Conservation (phyloP, 2,113 vertebrate genomes). For the Lagopus leucura region DNA sequence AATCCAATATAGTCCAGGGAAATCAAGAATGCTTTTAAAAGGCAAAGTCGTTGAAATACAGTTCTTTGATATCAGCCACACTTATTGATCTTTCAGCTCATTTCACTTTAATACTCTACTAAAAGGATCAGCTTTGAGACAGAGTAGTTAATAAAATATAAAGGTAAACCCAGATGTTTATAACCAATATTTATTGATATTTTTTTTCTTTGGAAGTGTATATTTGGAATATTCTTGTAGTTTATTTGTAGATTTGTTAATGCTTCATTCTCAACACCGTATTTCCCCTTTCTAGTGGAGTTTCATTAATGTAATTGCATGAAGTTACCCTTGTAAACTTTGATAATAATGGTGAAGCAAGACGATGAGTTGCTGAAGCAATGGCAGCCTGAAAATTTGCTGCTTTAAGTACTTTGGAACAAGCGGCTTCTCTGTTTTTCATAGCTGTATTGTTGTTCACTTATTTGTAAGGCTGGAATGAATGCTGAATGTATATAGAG, state of each 20-base stretch:
- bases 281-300: not conserved
- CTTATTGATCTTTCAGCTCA: not conserved
- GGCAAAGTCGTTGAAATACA: not conserved
- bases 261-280: not conserved
- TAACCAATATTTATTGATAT: not conserved
- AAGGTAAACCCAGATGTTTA: not conserved
- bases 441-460: not conserved
- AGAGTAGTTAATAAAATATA: not conserved
- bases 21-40: not conserved
- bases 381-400: not conserved
- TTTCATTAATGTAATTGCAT: not conserved
- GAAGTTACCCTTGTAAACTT: not conserved
- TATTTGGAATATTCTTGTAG: not conserved
- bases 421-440: not conserved
- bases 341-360: not conserved
- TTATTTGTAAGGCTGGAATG: not conserved
- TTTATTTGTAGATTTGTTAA: not conserved
- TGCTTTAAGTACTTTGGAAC: not conserved
- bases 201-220: not conserved
- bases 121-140: not conserved
- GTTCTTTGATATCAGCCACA: not conserved
- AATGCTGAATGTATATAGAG: rapidly evolving
- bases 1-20: not conserved
- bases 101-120: not conserved
- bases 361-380: not conserved